phyloP scores from a whole-genome alignment of 2,113 vertebrate species.

The Psephotus haematonotus region DNA sequence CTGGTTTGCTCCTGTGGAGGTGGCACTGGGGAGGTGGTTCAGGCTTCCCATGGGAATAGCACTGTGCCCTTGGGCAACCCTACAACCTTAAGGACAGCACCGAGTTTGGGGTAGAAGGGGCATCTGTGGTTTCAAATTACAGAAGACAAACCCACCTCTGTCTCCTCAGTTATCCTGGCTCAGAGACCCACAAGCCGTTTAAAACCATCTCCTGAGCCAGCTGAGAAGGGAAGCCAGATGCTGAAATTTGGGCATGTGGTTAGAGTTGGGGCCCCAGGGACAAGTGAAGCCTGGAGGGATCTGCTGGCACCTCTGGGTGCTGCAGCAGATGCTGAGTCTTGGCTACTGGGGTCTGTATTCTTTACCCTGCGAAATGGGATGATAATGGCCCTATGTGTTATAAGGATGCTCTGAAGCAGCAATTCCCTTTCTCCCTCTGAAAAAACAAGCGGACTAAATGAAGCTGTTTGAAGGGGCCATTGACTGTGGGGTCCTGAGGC shows the following conservation, averaged over 20 bases:
- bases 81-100: neutral
- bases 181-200: neutral
- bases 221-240: neutral
- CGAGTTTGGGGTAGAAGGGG: neutral
- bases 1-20: neutral
- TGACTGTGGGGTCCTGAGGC: neutral
- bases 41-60: neutral
- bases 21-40: neutral
- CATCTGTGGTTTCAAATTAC: neutral
- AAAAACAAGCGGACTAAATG: neutral
- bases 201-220: neutral
- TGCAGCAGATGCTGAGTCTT: neutral
- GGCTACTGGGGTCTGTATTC: neutral
- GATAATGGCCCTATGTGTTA: rapidly evolving
- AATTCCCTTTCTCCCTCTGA: neutral
- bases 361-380: rapidly evolving
- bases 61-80: neutral
- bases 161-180: neutral
- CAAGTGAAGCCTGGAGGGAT: neutral
- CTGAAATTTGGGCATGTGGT: neutral
- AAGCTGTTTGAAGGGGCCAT: neutral
- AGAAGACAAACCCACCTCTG: neutral
- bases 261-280: neutral
- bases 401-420: neutral
- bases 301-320: neutral